A percentile compares a stretch with the other conserved stretches of the same genome.
Conservation (phyloP, 2,797 vertebrate genomes). For the Diglossa cyanea region DNA sequence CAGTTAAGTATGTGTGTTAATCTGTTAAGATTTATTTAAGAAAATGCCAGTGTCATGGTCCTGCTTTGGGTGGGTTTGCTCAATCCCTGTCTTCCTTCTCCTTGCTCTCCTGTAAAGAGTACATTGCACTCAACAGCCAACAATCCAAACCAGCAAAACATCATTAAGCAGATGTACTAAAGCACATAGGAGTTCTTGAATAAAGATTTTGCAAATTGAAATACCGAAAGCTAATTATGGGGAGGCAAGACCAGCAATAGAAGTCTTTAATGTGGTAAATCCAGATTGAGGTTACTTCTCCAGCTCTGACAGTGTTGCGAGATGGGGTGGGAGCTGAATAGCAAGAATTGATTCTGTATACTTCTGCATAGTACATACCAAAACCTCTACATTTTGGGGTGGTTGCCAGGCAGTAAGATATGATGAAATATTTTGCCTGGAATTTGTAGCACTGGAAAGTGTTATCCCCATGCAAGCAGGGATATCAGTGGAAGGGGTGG, state of each 20-base stretch:
- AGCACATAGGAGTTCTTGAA: neutral
- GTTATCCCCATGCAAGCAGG: neutral
- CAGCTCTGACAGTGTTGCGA: neutral
- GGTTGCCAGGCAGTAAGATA: neutral
- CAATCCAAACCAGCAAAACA: neutral
- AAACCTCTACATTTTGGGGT: accelerated
- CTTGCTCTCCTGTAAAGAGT: neutral
- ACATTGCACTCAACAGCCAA: accelerated
- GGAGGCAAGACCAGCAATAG: neutral
- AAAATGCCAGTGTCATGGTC: neutral
- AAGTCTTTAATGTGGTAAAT: neutral
- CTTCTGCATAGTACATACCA: neutral
- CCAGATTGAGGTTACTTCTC: neutral
- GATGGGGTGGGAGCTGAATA: neutral
- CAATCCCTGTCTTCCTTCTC: neutral
- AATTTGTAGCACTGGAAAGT: neutral
- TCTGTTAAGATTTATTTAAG: neutral
- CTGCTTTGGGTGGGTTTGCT: neutral
- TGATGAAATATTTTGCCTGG: neutral
- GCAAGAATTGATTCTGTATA: neutral
- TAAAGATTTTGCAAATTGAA: neutral
- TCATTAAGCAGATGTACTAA: neutral
- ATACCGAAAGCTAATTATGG: neutral
- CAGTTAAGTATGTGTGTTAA: neutral
- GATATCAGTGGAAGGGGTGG: neutral